Base-by-base conservation (phyloP, 1,140 invertebrate species). In the Theocolax elegans region DNA sequence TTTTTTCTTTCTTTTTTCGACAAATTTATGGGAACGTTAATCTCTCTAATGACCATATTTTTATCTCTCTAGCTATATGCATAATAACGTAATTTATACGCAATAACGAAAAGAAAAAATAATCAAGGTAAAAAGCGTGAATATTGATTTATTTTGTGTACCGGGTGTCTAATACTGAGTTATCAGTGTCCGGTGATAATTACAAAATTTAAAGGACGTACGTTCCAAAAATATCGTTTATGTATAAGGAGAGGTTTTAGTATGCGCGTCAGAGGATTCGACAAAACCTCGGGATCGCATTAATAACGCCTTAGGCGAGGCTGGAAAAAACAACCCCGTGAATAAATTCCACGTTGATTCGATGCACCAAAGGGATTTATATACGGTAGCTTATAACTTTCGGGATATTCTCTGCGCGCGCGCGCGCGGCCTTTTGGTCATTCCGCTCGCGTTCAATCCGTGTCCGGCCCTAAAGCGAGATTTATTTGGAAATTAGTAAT, bases 401-500 rank as follows among this genome's bases (percentile, higher is more conserved):
- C 23, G 23, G 48, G 48, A n/a, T n/a, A n/a, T n/a, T n/a, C n/a
- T n/a, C n/a, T n/a, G n/a, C n/a, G n/a, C n/a, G n/a, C n/a, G n/a
- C n/a, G n/a, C n/a, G n/a, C n/a, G n/a, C n/a, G n/a, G n/a, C n/a
- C n/a, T n/a, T n/a, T n/a, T n/a, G n/a, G n/a, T n/a, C n/a, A n/a
- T n/a, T n/a, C n/a, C n/a, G n/a, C n/a, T n/a, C n/a, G n/a, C n/a
- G n/a, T n/a, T n/a, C n/a, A n/a, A 3, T 13, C 23, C 19, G 6
- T 12, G 8, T 25, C 10, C 21, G 13, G 2, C 13, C 27, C 31
- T n/a, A 56, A 38, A 40, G 29, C 27, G 15, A 56, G 17, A 38
- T 56, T 56, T 56, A 56, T 56, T 56, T 8, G 6, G 38, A 21
- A 38, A 56, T 56, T 10, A 38, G 53, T 40, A n/a, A 1, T 21